Base-by-base conservation (phyloP, 2,113 vertebrate species). In the Arenaria interpres region DNA sequence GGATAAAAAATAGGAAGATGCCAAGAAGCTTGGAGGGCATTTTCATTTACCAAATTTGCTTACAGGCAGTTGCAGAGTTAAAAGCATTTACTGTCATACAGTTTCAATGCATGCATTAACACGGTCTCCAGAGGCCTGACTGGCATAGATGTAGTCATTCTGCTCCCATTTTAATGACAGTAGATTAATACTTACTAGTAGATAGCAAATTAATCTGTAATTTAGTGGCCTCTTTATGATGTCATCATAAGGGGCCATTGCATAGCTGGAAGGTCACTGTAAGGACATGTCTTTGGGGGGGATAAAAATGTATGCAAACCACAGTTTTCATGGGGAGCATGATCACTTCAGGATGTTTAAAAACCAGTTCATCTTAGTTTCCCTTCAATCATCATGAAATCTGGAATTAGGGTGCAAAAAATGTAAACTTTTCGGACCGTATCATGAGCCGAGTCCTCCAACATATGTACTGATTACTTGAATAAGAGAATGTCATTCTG, bases 11-110 rank as follows among this genome's bases (percentile, higher is more conserved):
- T 30, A 81, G 25, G 89, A 89, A 96, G 90, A 89, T 84, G 25
- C 56, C 97, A 92, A 97, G 89, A 96, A 95, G 35, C 71, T 96
- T 85, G 59, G 32, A 94, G 69, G 88, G 81, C 86, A 82, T 94
- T 97, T 97, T 78, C 66, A 53, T 89, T 97, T 95, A 86, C 33
- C 74, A 75, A 56, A 13, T 56, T 88, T 76, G 6, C 68, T 84
- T 56, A 51, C n/a, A 86, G 59, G 53, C 28, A n/a, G 21, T 71
- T 93, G 16, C 48, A 89, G 71, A 37, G 45, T 71, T 75, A 80
- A 90, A 94, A 43, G 51, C 35, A 35, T 82, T 92, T 76, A 41
- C 41, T 90, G 50, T 82, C 45, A 41, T 28, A 56, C 35, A 48
- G 33, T 33, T 78, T 75, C 64, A 46, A 8, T 51, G 54, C 46